Conservation (phyloP, 2,113 vertebrate species). For the Forbesichthys papilliferus region DNA sequence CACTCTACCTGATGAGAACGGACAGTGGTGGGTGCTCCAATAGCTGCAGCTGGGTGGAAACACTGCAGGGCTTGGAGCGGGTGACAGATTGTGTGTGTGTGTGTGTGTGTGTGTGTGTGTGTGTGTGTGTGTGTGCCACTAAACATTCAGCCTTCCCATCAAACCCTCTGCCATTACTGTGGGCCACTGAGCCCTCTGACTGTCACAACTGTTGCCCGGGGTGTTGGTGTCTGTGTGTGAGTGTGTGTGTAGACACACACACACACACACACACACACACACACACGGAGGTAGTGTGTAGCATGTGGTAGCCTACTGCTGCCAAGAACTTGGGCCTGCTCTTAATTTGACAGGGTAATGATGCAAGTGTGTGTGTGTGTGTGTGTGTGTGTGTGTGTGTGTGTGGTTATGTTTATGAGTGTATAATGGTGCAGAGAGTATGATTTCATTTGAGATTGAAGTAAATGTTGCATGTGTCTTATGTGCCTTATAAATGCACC, state of each 20-base stretch:
- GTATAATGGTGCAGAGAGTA: not conserved
- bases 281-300: not conserved
- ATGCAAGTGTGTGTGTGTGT: conserved; percentile 13
- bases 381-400: conserved; percentile 8
- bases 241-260: not conserved
- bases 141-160: conserved; percentile 56
- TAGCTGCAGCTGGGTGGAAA: not conserved
- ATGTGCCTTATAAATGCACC: not conserved
- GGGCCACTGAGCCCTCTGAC: conserved; percentile 48
- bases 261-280: not conserved
- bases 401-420: conserved; percentile 8
- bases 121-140: conserved; percentile 14
- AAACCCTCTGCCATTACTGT: conserved; percentile 60
- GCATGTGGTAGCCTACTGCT: not conserved
- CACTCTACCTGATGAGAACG: conserved; percentile 25
- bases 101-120: conserved; percentile 5
- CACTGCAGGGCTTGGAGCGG: conserved; percentile 4
- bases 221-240: conserved; percentile 19
- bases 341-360: conserved; percentile 24
- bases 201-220: conserved; percentile 55
- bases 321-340: conserved; percentile 3
- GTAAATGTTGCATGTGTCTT: conserved; percentile 6
- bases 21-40: not conserved
- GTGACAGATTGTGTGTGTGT: conserved; percentile 12
- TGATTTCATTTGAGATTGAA: conserved; percentile 9